phyloP scores from a whole-genome alignment of 2,113 vertebrate species.

The Calypte anna region DNA sequence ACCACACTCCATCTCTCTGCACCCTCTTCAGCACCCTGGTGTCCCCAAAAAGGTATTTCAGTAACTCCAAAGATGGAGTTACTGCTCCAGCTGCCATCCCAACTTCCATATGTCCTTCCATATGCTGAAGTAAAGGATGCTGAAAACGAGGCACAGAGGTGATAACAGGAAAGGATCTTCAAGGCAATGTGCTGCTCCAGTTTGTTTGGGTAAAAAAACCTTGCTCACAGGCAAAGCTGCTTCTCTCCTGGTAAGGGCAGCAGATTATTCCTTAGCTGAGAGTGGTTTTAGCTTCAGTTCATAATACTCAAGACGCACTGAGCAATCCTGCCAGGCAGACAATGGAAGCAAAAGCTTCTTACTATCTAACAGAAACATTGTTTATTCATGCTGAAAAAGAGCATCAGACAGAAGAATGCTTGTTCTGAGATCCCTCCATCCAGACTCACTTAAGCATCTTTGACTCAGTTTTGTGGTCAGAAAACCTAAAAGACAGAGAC shows the following conservation, averaged over 20 bases:
- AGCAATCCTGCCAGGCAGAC: neutral
- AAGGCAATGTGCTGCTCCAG: neutral
- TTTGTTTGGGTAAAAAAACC: neutral
- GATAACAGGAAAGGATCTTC: neutral
- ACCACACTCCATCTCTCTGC: neutral
- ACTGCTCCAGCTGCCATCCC: neutral
- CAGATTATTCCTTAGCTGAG: neutral
- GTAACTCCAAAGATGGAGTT: neutral
- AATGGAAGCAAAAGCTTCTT: neutral
- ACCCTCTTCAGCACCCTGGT: neutral
- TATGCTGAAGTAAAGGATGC: neutral
- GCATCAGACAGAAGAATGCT: neutral
- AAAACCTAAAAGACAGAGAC: neutral
- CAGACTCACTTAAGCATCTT: neutral
- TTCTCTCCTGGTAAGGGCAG: neutral
- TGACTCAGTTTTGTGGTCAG: neutral
- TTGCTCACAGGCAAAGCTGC: neutral
- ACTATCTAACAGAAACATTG: neutral
- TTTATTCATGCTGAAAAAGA: slow-evolving; percentile 27
- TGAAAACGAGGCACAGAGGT: neutral
- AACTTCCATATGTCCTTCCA: neutral
- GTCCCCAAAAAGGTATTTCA: neutral
- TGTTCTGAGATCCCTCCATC: neutral
- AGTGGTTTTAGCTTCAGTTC: neutral
- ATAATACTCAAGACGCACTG: neutral